Percentiles rank a stretch among this genome's conserved stretches.
phyloP scores from a whole-genome alignment of 2,888 invertebrate species.

The Steinernema scapterisci region DNA sequence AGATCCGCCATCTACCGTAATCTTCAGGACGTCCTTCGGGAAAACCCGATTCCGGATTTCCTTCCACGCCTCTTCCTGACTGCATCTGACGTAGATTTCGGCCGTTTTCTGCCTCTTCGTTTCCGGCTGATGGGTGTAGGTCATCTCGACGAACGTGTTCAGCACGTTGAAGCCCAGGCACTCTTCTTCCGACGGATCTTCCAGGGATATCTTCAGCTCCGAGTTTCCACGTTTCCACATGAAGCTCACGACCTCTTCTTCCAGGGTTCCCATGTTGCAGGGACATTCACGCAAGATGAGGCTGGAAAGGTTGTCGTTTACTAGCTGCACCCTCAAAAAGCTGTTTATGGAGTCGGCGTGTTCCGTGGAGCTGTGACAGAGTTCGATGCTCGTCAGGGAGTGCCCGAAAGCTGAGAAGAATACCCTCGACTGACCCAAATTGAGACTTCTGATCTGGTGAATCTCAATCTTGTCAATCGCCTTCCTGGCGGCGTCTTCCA shows the following conservation, averaged over 20 bases:
- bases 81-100: background rate
- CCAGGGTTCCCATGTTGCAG: background rate
- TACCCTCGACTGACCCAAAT: background rate
- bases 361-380: background rate
- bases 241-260: background rate
- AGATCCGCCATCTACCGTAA: background rate
- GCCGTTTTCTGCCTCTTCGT: background rate
- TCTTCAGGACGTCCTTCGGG: background rate
- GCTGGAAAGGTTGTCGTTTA: background rate
- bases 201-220: background rate
- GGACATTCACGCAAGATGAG: background rate
- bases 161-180: background rate
- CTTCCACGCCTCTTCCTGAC: background rate
- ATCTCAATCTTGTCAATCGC: conserved; percentile 6
- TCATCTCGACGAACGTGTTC: conserved; percentile 22
- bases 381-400: background rate
- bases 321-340: background rate
- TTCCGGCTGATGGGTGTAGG: background rate
- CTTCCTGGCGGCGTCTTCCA: conserved; percentile 1
- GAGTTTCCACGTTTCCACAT: background rate
- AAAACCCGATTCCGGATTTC: background rate
- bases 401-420: background rate
- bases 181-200: conserved; percentile 1
- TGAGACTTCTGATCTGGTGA: background rate
- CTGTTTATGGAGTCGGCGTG: background rate